These are phyloP conservation scores for Alectura lathami DNA, from an alignment of 2,113 vertebrate species.

Conservation along the genomic window DNA sequence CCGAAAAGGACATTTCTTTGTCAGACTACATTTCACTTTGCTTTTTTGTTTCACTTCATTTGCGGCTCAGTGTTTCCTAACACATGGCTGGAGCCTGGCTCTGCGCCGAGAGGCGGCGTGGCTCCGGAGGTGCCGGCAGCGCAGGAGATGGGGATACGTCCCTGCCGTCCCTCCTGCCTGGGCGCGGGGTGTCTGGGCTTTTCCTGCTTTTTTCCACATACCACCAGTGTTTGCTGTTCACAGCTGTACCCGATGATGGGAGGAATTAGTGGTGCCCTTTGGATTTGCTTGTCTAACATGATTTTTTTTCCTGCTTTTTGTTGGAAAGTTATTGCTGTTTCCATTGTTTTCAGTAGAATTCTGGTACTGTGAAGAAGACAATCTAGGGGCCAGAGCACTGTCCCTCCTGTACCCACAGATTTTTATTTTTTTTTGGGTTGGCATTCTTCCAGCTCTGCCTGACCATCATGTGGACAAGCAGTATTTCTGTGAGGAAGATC, in stretches of 20 bases:
- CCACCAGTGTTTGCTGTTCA: accelerated
- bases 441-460: background rate
- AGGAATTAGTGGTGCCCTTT: background rate
- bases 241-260: background rate
- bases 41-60: background rate
- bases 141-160: background rate
- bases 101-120: accelerated
- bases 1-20: background rate
- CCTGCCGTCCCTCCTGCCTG: background rate
- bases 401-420: background rate
- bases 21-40: background rate
- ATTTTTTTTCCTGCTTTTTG: background rate
- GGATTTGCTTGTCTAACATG: background rate
- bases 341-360: background rate
- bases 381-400: background rate
- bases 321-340: background rate
- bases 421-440: no score
- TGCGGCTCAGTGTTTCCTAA: background rate
- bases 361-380: background rate
- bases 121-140: background rate
- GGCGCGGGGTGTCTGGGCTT: background rate
- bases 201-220: background rate
- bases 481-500: background rate
- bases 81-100: background rate
- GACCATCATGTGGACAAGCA: accelerated